Evolutionary conservation across 2,113 vertebrate species (phyloP), one percentile per base, ranked within the genome.

Genomic region (Brachyistius frenatus): DNA sequence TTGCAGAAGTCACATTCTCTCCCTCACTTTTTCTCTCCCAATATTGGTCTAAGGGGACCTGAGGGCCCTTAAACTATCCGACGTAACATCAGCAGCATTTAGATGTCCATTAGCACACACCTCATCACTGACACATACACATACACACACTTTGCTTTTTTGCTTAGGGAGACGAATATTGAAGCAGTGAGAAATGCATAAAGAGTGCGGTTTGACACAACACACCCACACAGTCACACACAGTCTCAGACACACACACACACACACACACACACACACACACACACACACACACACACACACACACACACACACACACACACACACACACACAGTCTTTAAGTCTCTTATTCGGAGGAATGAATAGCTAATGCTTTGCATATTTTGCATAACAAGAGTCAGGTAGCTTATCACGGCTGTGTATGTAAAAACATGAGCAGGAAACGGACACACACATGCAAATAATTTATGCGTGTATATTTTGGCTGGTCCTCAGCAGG

Each of bases 41-140:
- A 76, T 93, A 90, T 91, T 86, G 89, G 90, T 89, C 91, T 83
- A 84, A 81, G 78, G 86, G 90, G 92, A 93, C 86, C 88, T 31
- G 78, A 80, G 90, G 88, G 90, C 86, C 83, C 87, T 92, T 88
- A 89, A 89, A 90, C 85, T 91, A 76, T 78, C 87, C 79, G 72
- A 90, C 81, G 64, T 82, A 91, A 91, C 90, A 93, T 92, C 92
- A 90, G 91, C 91, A 90, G 88, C 90, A 91, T 92, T 94, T 92
- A 93, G 86, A 90, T 66, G 78, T 81, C 90, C 74, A 91, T 94
- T 91, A 92, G 74, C 68, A 54, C 66, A 44, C 84, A 75, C 70
- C 60, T 73, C 63, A 2, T 5, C 11, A 1, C 85, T 60, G 50
- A 78, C 87, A 76, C 77, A 62, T 65, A 44, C 41, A 11, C 41